phyloP scores from a whole-genome alignment of 2,888 invertebrate species.

The Platypus cylindrus region DNA sequence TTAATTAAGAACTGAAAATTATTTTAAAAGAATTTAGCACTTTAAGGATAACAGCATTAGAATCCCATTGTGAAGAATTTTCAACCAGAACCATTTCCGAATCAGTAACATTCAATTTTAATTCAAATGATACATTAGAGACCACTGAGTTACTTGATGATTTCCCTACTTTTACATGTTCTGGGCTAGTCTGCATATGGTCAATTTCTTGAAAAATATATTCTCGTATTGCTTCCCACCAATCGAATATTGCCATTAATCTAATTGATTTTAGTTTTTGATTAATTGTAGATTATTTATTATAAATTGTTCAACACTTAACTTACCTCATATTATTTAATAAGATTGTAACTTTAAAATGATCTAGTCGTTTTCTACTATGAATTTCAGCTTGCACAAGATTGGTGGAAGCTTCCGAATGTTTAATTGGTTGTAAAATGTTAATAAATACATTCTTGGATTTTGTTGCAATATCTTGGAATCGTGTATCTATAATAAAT shows the following conservation, averaged over 20 bases:
- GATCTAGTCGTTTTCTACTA: constrained; percentile 49
- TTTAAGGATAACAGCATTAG: constrained; percentile 86
- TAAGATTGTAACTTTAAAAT: constrained; percentile 71
- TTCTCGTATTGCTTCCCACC: constrained; percentile 76
- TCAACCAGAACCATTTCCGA: constrained; percentile 92
- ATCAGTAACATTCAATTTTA: constrained; percentile 88
- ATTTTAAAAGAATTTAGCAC: constrained; percentile 26
- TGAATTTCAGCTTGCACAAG: constrained; percentile 34
- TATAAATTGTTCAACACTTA: neutral
- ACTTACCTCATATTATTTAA: constrained; percentile 76
- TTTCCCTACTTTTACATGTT: constrained; percentile 16
- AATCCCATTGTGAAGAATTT: constrained; percentile 74
- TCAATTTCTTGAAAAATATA: constrained; percentile 49
- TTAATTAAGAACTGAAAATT: constrained; percentile 1
- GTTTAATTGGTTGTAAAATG: constrained; percentile 60
- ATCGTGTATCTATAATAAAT: constrained; percentile 56
- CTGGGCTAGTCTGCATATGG: constrained; percentile 22
- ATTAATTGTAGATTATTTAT: neutral
- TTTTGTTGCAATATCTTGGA: constrained; percentile 9
- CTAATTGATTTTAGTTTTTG: constrained; percentile 3
- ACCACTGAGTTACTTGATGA: constrained; percentile 18
- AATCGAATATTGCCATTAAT: constrained; percentile 84
- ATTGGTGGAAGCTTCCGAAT: constrained; percentile 19
- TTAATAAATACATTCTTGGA: constrained; percentile 67
- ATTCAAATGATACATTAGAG: constrained; percentile 49